These are phyloP conservation scores for Seira musarum DNA, from an alignment of 2,888 invertebrate genomes.

Conservation along the genomic window DNA sequence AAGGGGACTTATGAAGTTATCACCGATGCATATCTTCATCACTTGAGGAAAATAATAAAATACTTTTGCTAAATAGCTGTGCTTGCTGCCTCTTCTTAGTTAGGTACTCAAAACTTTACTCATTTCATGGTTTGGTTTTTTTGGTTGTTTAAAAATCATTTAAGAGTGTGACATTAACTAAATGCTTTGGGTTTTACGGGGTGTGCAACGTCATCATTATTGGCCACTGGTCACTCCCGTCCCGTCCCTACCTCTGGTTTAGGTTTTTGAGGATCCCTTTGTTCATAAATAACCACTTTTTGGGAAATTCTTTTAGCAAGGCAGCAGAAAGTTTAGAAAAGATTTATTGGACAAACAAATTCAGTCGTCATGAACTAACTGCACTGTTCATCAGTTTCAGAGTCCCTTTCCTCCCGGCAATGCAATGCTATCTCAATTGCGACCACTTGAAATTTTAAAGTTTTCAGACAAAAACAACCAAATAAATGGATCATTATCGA, in stretches of 20 bases:
- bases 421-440: no score
- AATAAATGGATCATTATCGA: conserved; percentile 56
- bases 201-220: conserved; percentile 22
- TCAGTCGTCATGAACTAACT: no score
- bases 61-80: conserved; percentile 2
- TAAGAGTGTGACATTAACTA: conserved; percentile 43
- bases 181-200: conserved; percentile 43
- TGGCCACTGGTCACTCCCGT: conserved; percentile 67
- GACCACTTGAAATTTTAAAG: no score
- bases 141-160: conserved; percentile 39
- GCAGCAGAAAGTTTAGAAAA: conserved; percentile 44
- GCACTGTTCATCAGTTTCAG: no score
- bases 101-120: no score
- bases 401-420: no score
- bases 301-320: conserved; percentile 26
- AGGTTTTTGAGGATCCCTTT: no score
- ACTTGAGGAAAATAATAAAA: not conserved
- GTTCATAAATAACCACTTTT: no score
- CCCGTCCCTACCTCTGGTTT: conserved; percentile 1
- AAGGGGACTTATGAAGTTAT: conserved; percentile 43
- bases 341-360: conserved; percentile 67
- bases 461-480: conserved; percentile 24
- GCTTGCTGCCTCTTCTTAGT: no score
- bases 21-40: conserved; percentile 39
- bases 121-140: conserved; percentile 44